Evolutionary conservation across 2,888 invertebrate genomes (phyloP), one percentile per base, ranked within the genome.

Genomic region (Lasioglossum vierecki): DNA sequence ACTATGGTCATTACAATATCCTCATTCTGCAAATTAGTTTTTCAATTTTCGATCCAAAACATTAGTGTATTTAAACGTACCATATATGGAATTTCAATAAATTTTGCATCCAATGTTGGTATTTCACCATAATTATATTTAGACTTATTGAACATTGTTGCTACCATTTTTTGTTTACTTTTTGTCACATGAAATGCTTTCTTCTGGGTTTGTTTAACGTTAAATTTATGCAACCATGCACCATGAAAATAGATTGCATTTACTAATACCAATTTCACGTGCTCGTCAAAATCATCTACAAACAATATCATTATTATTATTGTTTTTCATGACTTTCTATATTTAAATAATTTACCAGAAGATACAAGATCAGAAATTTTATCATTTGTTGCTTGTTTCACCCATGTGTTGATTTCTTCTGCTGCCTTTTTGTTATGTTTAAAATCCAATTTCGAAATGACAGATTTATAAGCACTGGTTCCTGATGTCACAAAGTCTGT

Each of bases 171-270:
- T 1, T 95, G 95, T 39, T 96, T 95, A 0, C 94, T 95, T 41
- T 95, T 93, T 39, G 95, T 96, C 13, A 96, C 88, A 92, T 96
- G 96, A 95, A 99, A 99, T 18, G 96, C 95, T 77, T 95, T 95
- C 26, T 90, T 73, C 8, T 79, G 35, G n/a, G 94, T 94, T 15
- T 88, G 49, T 0, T 93, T 91, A 0, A 95, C 91, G 53, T 97
- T 94, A 93, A 99, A 99, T 88, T 96, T 95, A 76, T 96, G 94
- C 72, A 95, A 93, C 98, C 98, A 98, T 75, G 96, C 95, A 15
- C 97, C 97, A 96, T 98, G 98, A 95, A 98, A 98, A 94, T 98
- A 98, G 75, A 98, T 96, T 2, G 98, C 98, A 94, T 98, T 98
- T 6, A 98, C 96, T 8, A 98, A 95, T 4, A 98, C 96, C 72